Percentiles rank a stretch among this genome's conserved stretches.
Conservation (phyloP, 2,797 vertebrate species). For the Aeoliscus strigatus region DNA sequence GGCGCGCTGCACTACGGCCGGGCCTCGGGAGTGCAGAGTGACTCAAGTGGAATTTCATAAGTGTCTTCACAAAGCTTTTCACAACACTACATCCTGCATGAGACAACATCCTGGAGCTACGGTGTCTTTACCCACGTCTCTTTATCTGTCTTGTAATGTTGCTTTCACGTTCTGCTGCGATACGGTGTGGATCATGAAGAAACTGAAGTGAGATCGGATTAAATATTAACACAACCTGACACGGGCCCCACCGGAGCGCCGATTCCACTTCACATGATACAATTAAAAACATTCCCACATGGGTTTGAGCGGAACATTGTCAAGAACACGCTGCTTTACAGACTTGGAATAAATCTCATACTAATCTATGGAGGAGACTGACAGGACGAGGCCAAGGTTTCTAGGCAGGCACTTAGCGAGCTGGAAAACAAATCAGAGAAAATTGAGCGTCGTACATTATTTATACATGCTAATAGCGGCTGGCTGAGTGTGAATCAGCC, state of each 20-base stretch:
- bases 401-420: conserved; percentile 93
- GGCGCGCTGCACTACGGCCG: conserved; percentile 9
- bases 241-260: conserved; percentile 59
- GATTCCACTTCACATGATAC: conserved; percentile 81
- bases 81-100: conserved; percentile 20
- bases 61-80: conserved; percentile 31
- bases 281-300: conserved; percentile 91
- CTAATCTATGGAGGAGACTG: conserved; percentile 97
- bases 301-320: conserved; percentile 83
- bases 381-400: conserved; percentile 96
- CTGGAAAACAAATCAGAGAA: conserved; percentile 66
- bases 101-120: conserved; percentile 27
- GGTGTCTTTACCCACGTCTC: conserved; percentile 40
- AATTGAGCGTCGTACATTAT: conserved; percentile 89
- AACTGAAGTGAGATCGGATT: conserved; percentile 69
- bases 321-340: conserved; percentile 89
- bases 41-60: conserved; percentile 23
- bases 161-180: conserved; percentile 34
- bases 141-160: conserved; percentile 38
- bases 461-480: conserved; percentile 97
- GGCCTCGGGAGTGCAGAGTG: conserved; percentile 8
- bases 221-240: conserved; percentile 91
- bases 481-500: conserved; percentile 83
- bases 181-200: conserved; percentile 61
- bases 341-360: conserved; percentile 98